phyloP scores from a whole-genome alignment of 2,113 vertebrate species.

The Hippocampus comes region DNA sequence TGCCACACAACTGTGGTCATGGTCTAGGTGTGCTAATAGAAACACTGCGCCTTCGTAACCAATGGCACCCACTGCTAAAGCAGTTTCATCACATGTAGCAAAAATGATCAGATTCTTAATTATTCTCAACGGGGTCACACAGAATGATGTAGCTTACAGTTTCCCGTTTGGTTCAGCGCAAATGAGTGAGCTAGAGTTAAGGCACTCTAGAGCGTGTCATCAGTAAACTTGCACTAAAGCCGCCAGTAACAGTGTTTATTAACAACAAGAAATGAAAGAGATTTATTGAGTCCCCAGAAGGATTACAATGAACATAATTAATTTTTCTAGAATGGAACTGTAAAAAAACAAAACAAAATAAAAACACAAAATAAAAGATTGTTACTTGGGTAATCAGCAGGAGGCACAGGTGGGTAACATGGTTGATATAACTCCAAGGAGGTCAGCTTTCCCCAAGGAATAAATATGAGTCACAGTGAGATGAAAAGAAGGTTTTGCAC shows the following conservation, averaged over 20 bases:
- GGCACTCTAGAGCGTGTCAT: background rate
- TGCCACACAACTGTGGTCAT: background rate
- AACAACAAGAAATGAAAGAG: background rate
- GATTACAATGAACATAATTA: background rate
- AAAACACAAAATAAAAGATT: slow-evolving; percentile 16
- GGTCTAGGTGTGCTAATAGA: background rate
- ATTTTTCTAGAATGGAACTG: slow-evolving; percentile 1
- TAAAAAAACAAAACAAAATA: slow-evolving; percentile 1
- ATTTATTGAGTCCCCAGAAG: background rate
- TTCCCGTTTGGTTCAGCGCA: background rate
- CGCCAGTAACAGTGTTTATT: background rate
- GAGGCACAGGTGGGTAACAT: slow-evolving; percentile 25
- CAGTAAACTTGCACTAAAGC: background rate
- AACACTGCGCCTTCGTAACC: background rate
- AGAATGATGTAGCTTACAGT: background rate
- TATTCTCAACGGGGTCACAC: background rate
- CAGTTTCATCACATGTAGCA: background rate
- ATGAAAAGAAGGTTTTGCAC: slow-evolving; percentile 33
- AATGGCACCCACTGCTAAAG: background rate
- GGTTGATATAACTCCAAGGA: slow-evolving; percentile 26
- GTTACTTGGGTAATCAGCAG: slow-evolving; percentile 24
- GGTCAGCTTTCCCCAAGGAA: slow-evolving; percentile 41
- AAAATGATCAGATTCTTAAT: background rate
- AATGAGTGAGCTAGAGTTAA: background rate
- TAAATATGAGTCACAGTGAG: slow-evolving; percentile 44